Evolutionary conservation across 2,888 invertebrate genomes (phyloP).

Genomic region (Eupithecia vulgata): DNA sequence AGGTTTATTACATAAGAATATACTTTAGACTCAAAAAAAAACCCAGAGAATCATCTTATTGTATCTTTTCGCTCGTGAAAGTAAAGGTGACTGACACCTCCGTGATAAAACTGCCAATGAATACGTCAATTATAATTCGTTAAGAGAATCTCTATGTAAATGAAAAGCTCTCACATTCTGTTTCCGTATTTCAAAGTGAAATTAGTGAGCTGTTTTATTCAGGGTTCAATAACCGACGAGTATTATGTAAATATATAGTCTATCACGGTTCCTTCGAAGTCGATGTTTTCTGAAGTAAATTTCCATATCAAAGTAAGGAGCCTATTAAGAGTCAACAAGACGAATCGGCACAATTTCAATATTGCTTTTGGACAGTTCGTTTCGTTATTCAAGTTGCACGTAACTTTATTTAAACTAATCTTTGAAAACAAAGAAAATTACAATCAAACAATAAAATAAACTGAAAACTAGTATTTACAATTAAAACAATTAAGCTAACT

Average conservation of each 20-base stretch:
- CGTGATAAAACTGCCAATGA: slow-evolving; percentile 18
- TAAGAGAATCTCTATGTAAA: slow-evolving; percentile 22
- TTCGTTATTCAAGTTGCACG: too few species aligned
- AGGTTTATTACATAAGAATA: too few species aligned
- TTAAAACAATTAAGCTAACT: too few species aligned
- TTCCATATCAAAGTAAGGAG: neutral
- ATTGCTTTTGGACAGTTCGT: neutral
- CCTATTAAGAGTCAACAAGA: neutral
- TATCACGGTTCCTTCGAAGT: neutral
- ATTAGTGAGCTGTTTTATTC: slow-evolving; percentile 9
- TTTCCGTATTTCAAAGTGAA: slow-evolving; percentile 14
- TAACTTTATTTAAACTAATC: too few species aligned
- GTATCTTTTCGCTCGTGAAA: slow-evolving; percentile 18
- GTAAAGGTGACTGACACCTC: slow-evolving; percentile 19
- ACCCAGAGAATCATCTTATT: neutral
- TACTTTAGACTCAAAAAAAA: neutral
- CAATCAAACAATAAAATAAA: too few species aligned
- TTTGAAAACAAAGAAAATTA: too few species aligned
- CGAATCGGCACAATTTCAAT: neutral
- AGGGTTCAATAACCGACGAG: slow-evolving; percentile 5
- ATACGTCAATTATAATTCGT: slow-evolving; percentile 14
- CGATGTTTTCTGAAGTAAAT: neutral
- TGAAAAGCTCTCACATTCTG: slow-evolving; percentile 21
- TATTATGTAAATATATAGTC: neutral
- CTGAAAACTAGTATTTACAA: too few species aligned